Conservation (phyloP, 2,113 vertebrate species). For the Melanerpes formicivorus region DNA sequence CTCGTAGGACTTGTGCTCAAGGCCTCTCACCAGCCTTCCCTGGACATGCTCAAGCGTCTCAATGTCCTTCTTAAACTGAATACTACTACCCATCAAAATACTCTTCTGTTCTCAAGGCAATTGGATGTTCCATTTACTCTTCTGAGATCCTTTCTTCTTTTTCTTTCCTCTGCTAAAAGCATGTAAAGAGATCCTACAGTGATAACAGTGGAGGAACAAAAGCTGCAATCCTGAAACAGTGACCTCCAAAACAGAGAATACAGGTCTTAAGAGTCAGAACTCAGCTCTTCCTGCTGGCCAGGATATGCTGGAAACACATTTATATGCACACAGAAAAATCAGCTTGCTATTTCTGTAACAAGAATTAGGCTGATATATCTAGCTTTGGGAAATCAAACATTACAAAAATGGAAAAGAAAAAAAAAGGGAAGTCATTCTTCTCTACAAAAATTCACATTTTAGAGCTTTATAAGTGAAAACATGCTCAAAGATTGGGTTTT, state of each 20-base stretch:
- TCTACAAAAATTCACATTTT: not conserved
- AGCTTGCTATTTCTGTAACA: not conserved
- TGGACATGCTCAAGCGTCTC: too few species aligned
- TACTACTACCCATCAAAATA: not conserved
- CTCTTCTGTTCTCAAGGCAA: conserved; percentile 2
- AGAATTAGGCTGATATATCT: not conserved
- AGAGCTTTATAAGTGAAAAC: not conserved
- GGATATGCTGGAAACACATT: not conserved
- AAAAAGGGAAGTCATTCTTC: not conserved
- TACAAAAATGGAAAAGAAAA: not conserved
- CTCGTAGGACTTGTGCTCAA: too few species aligned
- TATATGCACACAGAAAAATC: not conserved
- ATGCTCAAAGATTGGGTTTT: not conserved
- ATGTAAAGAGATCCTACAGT: not conserved
- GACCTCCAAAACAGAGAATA: not conserved
- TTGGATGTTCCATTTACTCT: not conserved
- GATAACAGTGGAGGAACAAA: not conserved
- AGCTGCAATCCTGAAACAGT: not conserved
- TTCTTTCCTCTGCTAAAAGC: not conserved
- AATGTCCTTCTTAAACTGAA: too few species aligned
- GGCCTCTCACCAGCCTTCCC: too few species aligned
- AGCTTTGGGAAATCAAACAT: not conserved
- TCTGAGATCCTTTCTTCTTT: not conserved
- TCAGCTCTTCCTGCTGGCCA: not conserved
- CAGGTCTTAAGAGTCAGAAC: not conserved